Base-by-base conservation (phyloP, 2,113 vertebrate species). In the Myotis yumanensis region DNA sequence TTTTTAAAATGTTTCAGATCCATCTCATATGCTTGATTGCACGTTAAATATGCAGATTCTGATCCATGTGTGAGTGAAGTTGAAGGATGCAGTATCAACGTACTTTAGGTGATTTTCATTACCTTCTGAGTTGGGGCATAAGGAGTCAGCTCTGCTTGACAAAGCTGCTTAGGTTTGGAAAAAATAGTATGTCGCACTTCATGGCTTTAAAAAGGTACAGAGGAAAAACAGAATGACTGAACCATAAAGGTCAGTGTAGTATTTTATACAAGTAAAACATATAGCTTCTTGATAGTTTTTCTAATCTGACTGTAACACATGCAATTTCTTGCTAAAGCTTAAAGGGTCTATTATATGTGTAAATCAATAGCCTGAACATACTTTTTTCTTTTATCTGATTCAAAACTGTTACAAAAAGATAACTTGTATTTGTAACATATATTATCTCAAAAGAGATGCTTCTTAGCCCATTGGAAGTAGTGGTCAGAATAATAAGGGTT, bases 221-320 rank as follows among this genome's bases (percentile, higher is more conserved):
- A 75, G 25, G 7, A 91, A 68, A 86, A 73, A 46, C 69, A 3
- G 6, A 93, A 95, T 3, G 90, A 2, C 15, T 89, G 90, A 96
- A 43, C 8, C 35, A 52, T 86, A 17, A 97, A 93, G 6, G 10
- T 91, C 43, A 93, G 71, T 0, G 7, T 23, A 77, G 5, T 14
- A 68, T 30, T 97, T 32, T 62, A 1, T 87, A 73, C 48, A 57
- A 96, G 23, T 35, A 96, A 95, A 2, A 8, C 28, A 51, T 18
- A 2, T 59, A 93, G 91, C 11, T 95, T 94, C 23, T 86, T 77
- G 37, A 92, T 69, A 80, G 20, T 76, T 96, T 93, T 94, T n/a
- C 68, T 97, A 90, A 95, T 94, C 57, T 90, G 12, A 94, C 76
- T 96, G 82, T 73, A 94, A 64, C 4, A 86, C n/a, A 68, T 82